Evolutionary conservation across 1,140 invertebrate genomes (phyloP).

Genomic region (Heliconius himera): DNA sequence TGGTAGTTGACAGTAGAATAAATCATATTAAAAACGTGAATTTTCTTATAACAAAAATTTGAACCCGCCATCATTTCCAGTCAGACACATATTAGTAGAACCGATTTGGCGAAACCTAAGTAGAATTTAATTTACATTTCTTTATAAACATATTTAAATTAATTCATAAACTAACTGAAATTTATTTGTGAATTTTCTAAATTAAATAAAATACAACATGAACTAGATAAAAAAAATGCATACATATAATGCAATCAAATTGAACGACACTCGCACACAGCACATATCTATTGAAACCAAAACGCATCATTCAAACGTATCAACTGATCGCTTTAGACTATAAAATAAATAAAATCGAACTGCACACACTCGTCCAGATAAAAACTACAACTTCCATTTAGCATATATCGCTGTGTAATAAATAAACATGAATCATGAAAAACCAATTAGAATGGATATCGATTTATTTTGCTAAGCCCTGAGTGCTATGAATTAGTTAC

Average conservation of each 20-base stretch:
- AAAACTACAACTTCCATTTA: conserved; percentile 3
- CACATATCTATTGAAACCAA: conserved; percentile 3
- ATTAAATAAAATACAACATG: not conserved
- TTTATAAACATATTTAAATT: no score
- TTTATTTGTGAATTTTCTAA: not conserved
- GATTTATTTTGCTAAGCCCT: conserved; percentile 38
- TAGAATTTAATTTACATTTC: no score
- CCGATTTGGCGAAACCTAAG: no score
- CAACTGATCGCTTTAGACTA: conserved; percentile 11
- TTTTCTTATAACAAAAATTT: no score
- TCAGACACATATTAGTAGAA: no score
- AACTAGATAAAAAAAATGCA: not conserved
- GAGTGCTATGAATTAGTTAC: conserved; percentile 41
- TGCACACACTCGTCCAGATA: not conserved
- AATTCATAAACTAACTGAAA: not conserved
- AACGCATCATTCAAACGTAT: conserved; percentile 12
- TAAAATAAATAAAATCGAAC: conserved; percentile 2
- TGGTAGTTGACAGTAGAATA: no score
- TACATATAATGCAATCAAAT: not conserved
- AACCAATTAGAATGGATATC: conserved; percentile 41
- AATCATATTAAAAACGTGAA: no score
- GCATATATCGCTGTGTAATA: not conserved
- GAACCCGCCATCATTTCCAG: no score
- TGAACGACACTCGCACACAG: not conserved
- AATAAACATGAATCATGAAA: conserved; percentile 44